Evolutionary conservation across 2,797 vertebrate genomes (phyloP).

Genomic region (Sebastes steindachneri): DNA sequence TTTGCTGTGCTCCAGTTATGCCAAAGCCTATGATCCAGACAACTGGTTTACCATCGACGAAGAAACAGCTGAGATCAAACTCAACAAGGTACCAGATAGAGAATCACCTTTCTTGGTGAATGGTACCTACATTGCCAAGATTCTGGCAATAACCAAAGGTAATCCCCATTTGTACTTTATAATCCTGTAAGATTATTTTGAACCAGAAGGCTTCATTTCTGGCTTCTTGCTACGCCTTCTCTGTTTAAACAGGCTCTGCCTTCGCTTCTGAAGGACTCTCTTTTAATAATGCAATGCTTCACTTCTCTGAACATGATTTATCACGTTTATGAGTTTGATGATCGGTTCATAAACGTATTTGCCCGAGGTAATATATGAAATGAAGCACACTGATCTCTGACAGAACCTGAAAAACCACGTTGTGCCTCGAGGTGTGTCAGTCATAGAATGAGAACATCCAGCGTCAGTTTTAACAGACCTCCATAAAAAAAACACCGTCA

Average conservation of each 20-base stretch:
- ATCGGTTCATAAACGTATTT: neutral
- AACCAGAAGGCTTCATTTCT: neutral
- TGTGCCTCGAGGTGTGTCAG: neutral
- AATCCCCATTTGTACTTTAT: slow-evolving; percentile 47
- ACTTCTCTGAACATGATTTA: neutral
- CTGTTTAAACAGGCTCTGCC: neutral
- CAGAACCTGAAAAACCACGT: slow-evolving; percentile 21
- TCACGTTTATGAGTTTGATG: neutral
- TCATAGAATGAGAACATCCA: neutral
- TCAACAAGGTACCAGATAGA: slow-evolving; percentile 87
- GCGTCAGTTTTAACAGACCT: neutral
- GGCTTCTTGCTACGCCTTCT: neutral
- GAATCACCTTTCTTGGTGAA: slow-evolving; percentile 89
- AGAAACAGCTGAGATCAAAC: slow-evolving; percentile 89
- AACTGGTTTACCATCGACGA: slow-evolving; percentile 90
- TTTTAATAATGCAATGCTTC: neutral
- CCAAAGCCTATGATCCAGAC: slow-evolving; percentile 86
- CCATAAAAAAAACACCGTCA: neutral
- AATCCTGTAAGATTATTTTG: neutral
- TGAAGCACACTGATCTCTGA: neutral
- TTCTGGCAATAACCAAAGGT: slow-evolving; percentile 90
- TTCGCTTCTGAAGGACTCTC: neutral
- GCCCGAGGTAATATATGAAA: neutral
- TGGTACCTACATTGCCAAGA: slow-evolving; percentile 88
- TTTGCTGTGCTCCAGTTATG: slow-evolving; percentile 81